Percentiles rank a stretch among this genome's conserved stretches.
phyloP scores from a whole-genome alignment of 2,797 vertebrate genomes.

The Champsocephalus gunnari region DNA sequence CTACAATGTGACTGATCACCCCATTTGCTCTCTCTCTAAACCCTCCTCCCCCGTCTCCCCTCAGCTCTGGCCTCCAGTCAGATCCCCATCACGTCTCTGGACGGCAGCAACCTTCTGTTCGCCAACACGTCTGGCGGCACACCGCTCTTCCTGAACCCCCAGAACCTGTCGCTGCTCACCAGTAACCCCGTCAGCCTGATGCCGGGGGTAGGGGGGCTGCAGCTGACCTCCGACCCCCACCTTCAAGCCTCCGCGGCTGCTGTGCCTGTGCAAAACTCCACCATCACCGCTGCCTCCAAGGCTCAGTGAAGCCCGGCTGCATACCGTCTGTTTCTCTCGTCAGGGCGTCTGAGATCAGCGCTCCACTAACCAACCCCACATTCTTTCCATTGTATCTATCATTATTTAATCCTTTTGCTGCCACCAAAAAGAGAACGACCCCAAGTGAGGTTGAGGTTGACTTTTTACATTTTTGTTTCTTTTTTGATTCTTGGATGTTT shows the following conservation, averaged over 20 bases:
- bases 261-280: constrained; percentile 87
- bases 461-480: constrained; percentile 38
- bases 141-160: constrained; percentile 96
- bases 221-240: constrained; percentile 90
- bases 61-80: constrained; percentile 94
- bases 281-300: constrained; percentile 98
- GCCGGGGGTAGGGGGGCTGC: constrained; percentile 91
- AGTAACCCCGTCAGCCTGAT: constrained; percentile 98
- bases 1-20: neutral
- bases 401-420: constrained; percentile 86
- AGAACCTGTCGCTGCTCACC: constrained; percentile 99
- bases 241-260: constrained; percentile 91
- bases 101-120: constrained; percentile 96
- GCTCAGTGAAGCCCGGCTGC: constrained; percentile 90
- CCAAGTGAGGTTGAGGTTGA: constrained; percentile 70
- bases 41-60: constrained; percentile 1
- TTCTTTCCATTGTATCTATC: constrained; percentile 69
- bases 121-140: constrained; percentile 91
- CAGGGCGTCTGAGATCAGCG: constrained; percentile 52
- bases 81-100: constrained; percentile 98
- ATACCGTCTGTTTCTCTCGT: constrained; percentile 52
- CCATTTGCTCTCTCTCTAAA: neutral
- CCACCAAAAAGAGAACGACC: constrained; percentile 85
- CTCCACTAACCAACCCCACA: constrained; percentile 65
- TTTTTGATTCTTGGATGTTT: constrained; percentile 61